These are phyloP conservation scores for Pseudopleuronectes americanus DNA, from an alignment of 2,797 vertebrate species.

Conservation along the genomic window DNA sequence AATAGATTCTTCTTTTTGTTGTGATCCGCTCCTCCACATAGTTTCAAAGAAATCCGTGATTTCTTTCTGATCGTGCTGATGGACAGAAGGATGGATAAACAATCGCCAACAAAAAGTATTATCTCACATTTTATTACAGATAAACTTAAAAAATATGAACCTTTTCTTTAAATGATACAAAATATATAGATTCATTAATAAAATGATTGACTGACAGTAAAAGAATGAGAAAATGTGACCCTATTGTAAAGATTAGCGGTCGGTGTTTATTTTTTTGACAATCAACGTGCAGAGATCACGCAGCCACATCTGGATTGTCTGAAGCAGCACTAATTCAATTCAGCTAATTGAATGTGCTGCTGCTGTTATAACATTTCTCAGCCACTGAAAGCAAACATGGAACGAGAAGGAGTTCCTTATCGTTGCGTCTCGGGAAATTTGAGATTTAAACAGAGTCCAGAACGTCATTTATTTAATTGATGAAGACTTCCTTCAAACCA, in stretches of 20 bases:
- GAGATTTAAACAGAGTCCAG: conserved; percentile 37
- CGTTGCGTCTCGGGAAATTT: conserved; percentile 38
- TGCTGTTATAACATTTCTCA: conserved; percentile 43
- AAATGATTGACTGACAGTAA: background rate
- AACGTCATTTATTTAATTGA: conserved; percentile 59
- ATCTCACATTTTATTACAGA: no score
- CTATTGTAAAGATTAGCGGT: background rate
- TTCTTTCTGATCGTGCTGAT: no score
- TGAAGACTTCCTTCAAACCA: conserved; percentile 40
- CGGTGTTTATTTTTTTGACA: background rate
- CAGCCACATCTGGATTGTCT: conserved; percentile 12
- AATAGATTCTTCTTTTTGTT: no score
- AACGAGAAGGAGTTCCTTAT: conserved; percentile 40
- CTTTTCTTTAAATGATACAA: no score
- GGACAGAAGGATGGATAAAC: no score
- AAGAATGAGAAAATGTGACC: background rate
- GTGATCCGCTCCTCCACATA: no score
- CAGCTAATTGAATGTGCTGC: conserved; percentile 31
- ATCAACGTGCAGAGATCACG: conserved; percentile 13
- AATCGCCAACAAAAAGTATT: no score
- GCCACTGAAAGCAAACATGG: conserved; percentile 48
- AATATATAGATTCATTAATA: no score
- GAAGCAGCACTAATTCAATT: conserved; percentile 24
- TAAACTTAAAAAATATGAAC: no score
- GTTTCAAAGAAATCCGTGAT: no score